Base-by-base conservation (phyloP, 2,113 vertebrate species). In the Carollia perspicillata region DNA sequence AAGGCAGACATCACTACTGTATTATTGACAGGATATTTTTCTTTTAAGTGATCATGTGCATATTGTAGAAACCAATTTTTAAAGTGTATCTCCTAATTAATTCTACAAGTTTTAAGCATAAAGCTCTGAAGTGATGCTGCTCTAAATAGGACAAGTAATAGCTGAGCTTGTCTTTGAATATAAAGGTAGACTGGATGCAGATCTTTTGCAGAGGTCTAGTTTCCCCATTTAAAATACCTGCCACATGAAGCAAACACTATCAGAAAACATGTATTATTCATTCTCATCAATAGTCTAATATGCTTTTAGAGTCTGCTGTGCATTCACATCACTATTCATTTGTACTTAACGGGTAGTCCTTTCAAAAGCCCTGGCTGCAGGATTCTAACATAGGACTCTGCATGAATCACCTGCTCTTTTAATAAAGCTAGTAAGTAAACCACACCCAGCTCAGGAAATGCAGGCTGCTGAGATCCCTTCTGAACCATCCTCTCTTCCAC, bases 331-430 rank as follows among this genome's bases (percentile, higher is more conserved):
- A 51, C 75, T 93, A 78, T 83, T 96, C 51, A 4, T 96, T 97
- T 97, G 96, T 71, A 97, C 79, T 92, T 96, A 97, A 95, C 0
- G 6, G 78, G 35, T 77, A 95, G n/a, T 6, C 93, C 78, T 97
- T 83, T 96, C 55, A 79, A 77, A 69, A 77, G 93, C 95, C 74
- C 58, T 63, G 81, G 94, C 51, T 94, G 40, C 1, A 92, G 13
- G 28, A 53, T 71, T 65, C 80, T 68, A 53, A 84, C 14, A 2
- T 68, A 55, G 9, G 80, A 90, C 72, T 95, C 12, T 30, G 2
- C 17, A 22, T 94, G 92, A 92, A 95, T 96, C 94, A 96, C 94
- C 91, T 97, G 95, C 69, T 84, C 78, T 49, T 55, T 95, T 71
- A 93, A 79, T 95, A 84, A 83, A 8, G 60, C 30, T 65, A 47